Percentiles rank a stretch among this genome's conserved stretches.
Conservation (phyloP, 2,113 vertebrate species). For the Nothoprocta pentlandii region DNA sequence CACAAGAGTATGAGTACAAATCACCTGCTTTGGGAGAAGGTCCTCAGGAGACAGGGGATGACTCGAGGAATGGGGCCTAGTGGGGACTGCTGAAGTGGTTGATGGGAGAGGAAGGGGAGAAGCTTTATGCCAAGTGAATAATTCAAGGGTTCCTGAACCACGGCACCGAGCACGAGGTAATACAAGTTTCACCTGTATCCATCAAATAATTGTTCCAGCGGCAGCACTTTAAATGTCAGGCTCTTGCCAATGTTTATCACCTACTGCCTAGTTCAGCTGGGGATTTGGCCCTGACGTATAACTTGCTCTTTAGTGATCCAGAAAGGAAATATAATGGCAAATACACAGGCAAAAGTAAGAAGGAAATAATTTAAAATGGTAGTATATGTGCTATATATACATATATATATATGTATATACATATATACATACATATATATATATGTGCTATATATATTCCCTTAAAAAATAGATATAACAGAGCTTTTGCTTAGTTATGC, state of each 20-base stretch:
- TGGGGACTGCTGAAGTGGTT: background rate
- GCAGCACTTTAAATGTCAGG: conserved; percentile 7
- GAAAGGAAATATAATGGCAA: background rate
- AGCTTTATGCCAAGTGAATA: background rate
- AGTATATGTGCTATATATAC: background rate
- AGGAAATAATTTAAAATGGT: background rate
- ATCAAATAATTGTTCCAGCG: background rate
- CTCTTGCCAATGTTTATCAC: conserved; percentile 2
- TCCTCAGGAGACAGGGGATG: background rate
- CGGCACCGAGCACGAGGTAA: background rate
- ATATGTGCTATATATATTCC: background rate
- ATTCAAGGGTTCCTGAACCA: background rate
- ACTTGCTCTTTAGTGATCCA: background rate
- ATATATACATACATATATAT: no score
- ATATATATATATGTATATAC: no score
- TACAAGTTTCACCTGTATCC: background rate
- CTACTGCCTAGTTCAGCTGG: background rate
- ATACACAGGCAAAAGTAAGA: background rate
- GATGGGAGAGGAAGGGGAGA: background rate
- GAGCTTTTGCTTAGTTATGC: background rate
- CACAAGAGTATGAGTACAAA: background rate
- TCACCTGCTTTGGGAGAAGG: background rate
- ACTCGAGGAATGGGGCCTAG: background rate
- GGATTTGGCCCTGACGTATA: background rate
- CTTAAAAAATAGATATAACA: background rate